A percentile compares a stretch with the other conserved stretches of the same genome.
Conservation (phyloP, 2,888 invertebrate genomes). For the Caradrina kadenii region DNA sequence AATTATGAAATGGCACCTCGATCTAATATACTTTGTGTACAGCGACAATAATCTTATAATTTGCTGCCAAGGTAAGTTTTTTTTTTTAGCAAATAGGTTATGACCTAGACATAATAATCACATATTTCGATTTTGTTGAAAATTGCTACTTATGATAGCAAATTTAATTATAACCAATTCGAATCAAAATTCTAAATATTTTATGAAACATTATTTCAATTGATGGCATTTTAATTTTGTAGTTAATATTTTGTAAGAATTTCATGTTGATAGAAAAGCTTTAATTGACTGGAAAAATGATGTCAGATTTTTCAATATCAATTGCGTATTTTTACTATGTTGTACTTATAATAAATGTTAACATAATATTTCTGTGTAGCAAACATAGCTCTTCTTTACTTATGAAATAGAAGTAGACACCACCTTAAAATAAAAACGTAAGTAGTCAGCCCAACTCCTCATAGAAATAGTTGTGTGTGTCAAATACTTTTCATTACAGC, state of each 20-base stretch:
- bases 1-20: slow-evolving; percentile 61
- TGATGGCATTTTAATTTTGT: slow-evolving; percentile 67
- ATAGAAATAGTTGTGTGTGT: slow-evolving; percentile 46
- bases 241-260: slow-evolving; percentile 62
- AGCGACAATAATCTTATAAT: slow-evolving; percentile 69
- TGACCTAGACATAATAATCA: slow-evolving; percentile 73
- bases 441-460: slow-evolving; percentile 48
- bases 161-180: slow-evolving; percentile 42
- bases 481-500: slow-evolving; percentile 40
- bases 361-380: slow-evolving; percentile 59
- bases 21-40: slow-evolving; percentile 64
- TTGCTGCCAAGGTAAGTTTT: slow-evolving; percentile 76
- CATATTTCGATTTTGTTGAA: slow-evolving; percentile 67
- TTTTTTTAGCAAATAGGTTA: slow-evolving; percentile 69
- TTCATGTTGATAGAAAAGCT: slow-evolving; percentile 67
- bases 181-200: slow-evolving; percentile 51
- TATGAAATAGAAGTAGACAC: slow-evolving; percentile 43
- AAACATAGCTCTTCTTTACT: slow-evolving; percentile 50
- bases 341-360: slow-evolving; percentile 61
- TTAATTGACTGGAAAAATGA: slow-evolving; percentile 64
- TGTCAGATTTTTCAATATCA: slow-evolving; percentile 59
- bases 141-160: slow-evolving; percentile 58
- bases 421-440: slow-evolving; percentile 27
- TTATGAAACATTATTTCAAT: slow-evolving; percentile 57
- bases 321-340: slow-evolving; percentile 59